Conservation (phyloP, 2,888 invertebrate species). For the Tiphia femorata region DNA sequence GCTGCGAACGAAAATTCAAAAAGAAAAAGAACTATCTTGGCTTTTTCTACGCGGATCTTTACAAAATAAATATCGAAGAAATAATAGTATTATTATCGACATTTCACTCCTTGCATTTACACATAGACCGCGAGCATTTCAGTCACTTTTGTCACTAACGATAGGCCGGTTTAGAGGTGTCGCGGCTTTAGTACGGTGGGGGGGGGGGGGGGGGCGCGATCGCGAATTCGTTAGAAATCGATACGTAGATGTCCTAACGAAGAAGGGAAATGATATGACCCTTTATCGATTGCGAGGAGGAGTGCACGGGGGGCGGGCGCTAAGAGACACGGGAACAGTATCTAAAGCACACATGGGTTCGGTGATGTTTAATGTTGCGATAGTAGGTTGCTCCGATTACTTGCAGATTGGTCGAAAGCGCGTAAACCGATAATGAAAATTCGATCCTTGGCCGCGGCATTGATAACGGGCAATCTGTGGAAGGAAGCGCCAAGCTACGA, state of each 20-base stretch:
- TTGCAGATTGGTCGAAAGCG: conserved; percentile 7
- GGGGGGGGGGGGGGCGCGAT: too few relatives aligned
- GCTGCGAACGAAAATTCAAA: too few relatives aligned
- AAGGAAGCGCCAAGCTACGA: too few relatives aligned
- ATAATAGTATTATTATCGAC: too few relatives aligned
- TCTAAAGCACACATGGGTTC: conserved; percentile 62
- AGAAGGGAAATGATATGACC: background rate
- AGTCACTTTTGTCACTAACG: too few relatives aligned
- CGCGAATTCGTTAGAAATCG: background rate
- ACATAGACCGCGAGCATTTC: too few relatives aligned
- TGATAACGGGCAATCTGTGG: background rate
- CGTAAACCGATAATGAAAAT: background rate
- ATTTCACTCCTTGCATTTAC: too few relatives aligned
- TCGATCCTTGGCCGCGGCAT: background rate
- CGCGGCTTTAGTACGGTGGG: too few relatives aligned
- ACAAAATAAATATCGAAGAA: too few relatives aligned
- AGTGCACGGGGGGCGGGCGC: background rate
- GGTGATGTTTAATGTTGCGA: conserved; percentile 51
- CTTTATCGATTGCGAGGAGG: background rate
- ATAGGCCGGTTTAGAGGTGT: too few relatives aligned
- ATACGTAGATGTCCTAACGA: background rate
- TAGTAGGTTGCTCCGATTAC: conserved; percentile 24
- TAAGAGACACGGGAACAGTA: conserved; percentile 28
- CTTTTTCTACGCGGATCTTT: too few relatives aligned
- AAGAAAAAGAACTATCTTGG: too few relatives aligned